These are phyloP conservation scores for Trichomalopsis sarcophagae DNA, from an alignment of 1,140 invertebrate genomes.

Conservation along the genomic window DNA sequence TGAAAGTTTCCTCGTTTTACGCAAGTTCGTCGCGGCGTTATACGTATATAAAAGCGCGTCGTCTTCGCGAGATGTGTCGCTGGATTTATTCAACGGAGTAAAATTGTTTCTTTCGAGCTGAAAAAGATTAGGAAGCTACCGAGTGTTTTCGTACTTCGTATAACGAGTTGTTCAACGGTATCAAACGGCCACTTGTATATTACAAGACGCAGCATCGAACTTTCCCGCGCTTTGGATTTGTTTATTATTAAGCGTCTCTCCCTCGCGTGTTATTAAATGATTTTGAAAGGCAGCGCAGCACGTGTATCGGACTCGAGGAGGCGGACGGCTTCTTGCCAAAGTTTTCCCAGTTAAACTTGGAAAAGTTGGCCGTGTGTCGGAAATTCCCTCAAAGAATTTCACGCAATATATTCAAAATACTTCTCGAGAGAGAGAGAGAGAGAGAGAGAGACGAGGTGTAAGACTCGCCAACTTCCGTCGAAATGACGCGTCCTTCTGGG, in stretches of 20 bases:
- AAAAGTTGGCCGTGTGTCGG: constrained; percentile 27
- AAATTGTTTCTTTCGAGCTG: background rate
- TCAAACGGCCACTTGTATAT: background rate
- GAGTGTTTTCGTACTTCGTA: background rate
- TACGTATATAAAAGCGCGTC: background rate
- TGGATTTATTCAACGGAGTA: background rate
- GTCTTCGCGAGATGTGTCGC: background rate
- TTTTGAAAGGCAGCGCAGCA: constrained; percentile 11
- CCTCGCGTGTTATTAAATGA: constrained; percentile 17
- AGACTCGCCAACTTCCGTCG: background rate
- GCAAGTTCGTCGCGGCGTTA: background rate
- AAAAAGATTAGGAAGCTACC: background rate
- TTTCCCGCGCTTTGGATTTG: background rate
- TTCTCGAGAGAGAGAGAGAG: background rate
- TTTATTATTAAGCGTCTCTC: background rate
- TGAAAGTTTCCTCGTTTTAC: background rate
- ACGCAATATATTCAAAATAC: constrained; percentile 45
- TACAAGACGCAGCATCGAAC: background rate
- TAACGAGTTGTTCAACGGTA: background rate
- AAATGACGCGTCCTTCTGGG: background rate
- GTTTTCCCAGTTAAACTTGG: constrained; percentile 35
- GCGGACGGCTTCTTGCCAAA: background rate
- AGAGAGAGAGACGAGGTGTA: background rate
- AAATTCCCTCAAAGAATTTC: constrained; percentile 33
- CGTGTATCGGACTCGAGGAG: background rate